Evolutionary conservation across 2,113 vertebrate species (phyloP).

Genomic region (Anhinga rufa): DNA sequence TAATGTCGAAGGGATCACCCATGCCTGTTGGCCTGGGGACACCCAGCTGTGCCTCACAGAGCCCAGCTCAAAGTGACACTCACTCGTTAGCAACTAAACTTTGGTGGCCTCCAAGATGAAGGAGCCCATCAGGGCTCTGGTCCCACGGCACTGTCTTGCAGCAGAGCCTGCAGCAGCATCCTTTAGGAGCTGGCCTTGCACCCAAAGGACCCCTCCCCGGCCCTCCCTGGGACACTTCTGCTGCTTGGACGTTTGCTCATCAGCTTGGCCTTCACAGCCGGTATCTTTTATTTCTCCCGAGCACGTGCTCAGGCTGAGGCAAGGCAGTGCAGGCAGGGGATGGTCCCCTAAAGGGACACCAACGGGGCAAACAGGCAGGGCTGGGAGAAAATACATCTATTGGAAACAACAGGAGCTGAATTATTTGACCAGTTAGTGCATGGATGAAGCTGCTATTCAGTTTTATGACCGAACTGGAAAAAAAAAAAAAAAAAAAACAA

Average conservation of each 20-base stretch:
- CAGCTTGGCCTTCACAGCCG: background rate
- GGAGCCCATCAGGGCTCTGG: background rate
- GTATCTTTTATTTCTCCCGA: background rate
- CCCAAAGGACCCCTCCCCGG: accelerated
- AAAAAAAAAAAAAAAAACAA: background rate
- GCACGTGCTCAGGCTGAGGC: background rate
- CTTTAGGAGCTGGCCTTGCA: background rate
- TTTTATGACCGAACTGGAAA: background rate
- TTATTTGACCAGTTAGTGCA: background rate
- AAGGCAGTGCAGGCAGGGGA: background rate
- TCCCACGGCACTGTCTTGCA: background rate
- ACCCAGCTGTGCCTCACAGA: background rate
- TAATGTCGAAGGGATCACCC: background rate
- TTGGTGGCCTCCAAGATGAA: background rate
- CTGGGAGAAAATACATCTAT: background rate
- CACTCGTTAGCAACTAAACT: accelerated
- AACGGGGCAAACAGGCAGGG: background rate
- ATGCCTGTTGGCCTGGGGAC: background rate
- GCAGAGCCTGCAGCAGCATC: background rate
- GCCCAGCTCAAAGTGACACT: background rate
- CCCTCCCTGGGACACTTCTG: background rate
- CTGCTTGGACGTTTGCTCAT: background rate
- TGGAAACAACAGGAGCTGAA: background rate
- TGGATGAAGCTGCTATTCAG: background rate
- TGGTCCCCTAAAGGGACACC: background rate